Evolutionary conservation across 1,140 invertebrate species (phyloP), one percentile per base, ranked within the genome.

Genomic region (Zelostemma sp.): DNA sequence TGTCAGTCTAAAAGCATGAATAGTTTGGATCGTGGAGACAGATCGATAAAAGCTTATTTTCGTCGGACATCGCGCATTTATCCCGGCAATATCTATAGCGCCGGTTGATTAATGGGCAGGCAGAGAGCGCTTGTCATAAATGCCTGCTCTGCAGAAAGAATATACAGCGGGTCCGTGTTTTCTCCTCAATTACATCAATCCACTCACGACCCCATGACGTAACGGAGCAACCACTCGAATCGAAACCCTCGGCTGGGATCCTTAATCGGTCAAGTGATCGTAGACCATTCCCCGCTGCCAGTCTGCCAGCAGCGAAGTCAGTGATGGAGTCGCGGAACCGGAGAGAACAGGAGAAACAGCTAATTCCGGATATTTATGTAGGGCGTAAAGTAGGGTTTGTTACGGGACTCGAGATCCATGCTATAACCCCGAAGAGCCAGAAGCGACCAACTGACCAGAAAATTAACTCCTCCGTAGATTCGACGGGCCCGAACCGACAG

Each of bases 341-440:
- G 74, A 76, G 72, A 74, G 74, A 76, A 78, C 79, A 81, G 76
- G 83, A 86, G 82, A 85, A 86, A 86, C 85, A 80, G 83, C 84
- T 86, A 86, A 86, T 86, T 85, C 83, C 84, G 82, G 82, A 86
- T 85, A 86, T 86, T 86, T 86, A 85, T 85, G 84, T 86, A 78
- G 78, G 80, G 81, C 81, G 78, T 78, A 80, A 82, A 82, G 80
- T 80, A 80, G 80, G 74, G 82, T 76, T 73, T 83, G 83, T 84
- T 83, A 84, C 81, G 78, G 72, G 77, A 75, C 79, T 84, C 79
- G 84, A 84, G 81, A 84, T 83, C 80, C 79, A 75, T 75, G 72
- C 78, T 83, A 85, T 83, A 83, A 84, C 81, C 82, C 80, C 75
- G 74, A 76, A 81, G 77, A 81, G 81, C 82, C 84, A 86, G 82